phyloP scores from a whole-genome alignment of 2,888 invertebrate genomes.

The Trissolcus brochymenae region DNA sequence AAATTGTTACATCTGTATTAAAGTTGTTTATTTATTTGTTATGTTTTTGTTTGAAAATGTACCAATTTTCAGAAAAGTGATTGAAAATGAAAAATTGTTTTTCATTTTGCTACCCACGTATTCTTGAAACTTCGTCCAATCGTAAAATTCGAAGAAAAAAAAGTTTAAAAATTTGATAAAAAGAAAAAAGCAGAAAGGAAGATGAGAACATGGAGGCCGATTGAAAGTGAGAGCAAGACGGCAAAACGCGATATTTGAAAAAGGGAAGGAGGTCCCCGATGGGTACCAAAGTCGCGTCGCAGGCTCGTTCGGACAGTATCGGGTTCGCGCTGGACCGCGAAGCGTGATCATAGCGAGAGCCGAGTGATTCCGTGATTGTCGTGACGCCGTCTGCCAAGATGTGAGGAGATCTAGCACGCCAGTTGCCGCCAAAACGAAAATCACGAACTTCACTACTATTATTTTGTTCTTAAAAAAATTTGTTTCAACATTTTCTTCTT shows the following conservation, averaged over 20 bases:
- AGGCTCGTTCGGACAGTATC: constrained; percentile 67
- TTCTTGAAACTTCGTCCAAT: not conserved
- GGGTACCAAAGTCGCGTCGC: constrained; percentile 54
- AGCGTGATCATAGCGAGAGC: constrained; percentile 63
- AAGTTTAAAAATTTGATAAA: constrained; percentile 24
- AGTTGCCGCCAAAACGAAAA: constrained; percentile 45
- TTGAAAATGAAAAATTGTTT: not conserved
- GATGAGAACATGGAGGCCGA: constrained; percentile 50
- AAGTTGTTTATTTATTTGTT: not conserved
- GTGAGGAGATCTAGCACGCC: constrained; percentile 59
- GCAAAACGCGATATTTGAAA: constrained; percentile 21
- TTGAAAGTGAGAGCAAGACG: constrained; percentile 48
- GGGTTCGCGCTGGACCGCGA: constrained; percentile 72
- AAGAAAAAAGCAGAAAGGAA: constrained; percentile 32
- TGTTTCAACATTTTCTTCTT: too few relatives aligned
- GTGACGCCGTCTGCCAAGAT: constrained; percentile 57
- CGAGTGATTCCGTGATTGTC: constrained; percentile 51
- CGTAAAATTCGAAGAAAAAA: not conserved
- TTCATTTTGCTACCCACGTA: not conserved
- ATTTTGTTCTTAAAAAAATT: not conserved
- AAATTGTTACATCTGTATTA: too few relatives aligned
- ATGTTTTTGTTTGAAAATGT: too few relatives aligned
- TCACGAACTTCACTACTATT: constrained; percentile 32
- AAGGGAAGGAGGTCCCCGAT: constrained; percentile 56
- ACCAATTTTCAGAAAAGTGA: too few relatives aligned